Evolutionary conservation across 2,888 invertebrate species (phyloP).

Genomic region (Tillus elongatus): DNA sequence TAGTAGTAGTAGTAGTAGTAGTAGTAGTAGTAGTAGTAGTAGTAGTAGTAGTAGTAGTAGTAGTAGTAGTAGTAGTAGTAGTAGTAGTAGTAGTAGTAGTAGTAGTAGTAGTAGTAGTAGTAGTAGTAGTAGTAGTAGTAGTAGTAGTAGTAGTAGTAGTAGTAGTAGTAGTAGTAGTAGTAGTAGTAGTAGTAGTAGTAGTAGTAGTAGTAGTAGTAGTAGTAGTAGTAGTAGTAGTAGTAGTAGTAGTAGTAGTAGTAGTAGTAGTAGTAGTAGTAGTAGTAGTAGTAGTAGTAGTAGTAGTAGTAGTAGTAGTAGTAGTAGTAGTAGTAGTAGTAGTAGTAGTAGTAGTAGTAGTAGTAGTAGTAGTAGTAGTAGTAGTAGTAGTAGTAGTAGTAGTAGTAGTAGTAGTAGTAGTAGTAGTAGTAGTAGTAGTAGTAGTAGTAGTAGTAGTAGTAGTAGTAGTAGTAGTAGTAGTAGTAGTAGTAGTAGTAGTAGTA

Average conservation of each 20-base stretch:
- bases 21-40: constrained; percentile 3
- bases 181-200: constrained; percentile 3
- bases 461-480: constrained; percentile 3
- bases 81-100: constrained; percentile 3
- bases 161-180: constrained; percentile 3
- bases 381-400: constrained; percentile 3
- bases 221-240: constrained; percentile 3
- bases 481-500: constrained; percentile 3
- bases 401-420: constrained; percentile 3
- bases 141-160: constrained; percentile 3
- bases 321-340: constrained; percentile 3
- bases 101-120: constrained; percentile 3
- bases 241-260: constrained; percentile 3
- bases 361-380: constrained; percentile 3
- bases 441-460: constrained; percentile 3
- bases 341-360: constrained; percentile 3
- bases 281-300: constrained; percentile 3
- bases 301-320: constrained; percentile 3
- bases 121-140: constrained; percentile 3
- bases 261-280: constrained; percentile 3
- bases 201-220: constrained; percentile 3
- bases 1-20: constrained; percentile 3
- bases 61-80: constrained; percentile 3
- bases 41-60: constrained; percentile 3
- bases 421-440: constrained; percentile 3